Base-by-base conservation (phyloP, 1,140 invertebrate genomes). In the Anagrus nilaparvatae region DNA sequence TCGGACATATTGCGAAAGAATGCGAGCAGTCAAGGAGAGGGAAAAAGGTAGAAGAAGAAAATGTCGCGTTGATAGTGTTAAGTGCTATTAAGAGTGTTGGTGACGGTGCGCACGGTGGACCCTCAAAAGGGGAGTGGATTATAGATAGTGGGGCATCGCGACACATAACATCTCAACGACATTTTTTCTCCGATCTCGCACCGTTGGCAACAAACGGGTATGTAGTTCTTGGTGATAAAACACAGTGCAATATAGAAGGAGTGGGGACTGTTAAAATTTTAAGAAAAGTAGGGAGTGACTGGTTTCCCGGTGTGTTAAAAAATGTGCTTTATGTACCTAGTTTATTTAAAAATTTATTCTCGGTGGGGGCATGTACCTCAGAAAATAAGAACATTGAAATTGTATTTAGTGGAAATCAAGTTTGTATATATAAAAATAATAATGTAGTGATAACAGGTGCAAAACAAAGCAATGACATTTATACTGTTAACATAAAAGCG, bases 281-380 rank as follows among this genome's bases (percentile, higher is more conserved):
- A 20, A 44, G 32, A 23, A 21, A 42, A 6, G 19, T 40, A 5
- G 37, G 44, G 6, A 44, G 46, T 14, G 28, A 46, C 28, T 51
- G 43, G 46, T n/a, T 20, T 16, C 29, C 38, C 27, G 9, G 18
- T 5, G 17, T 13, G 2, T 37, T 52, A 9, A 35, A 41, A 28
- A 47, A 48, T 27, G 48, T 53, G 13, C 27, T 45, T 10, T 44
- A 46, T 33, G 43, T 53, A 9, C 48, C 51, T 6, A 14, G 30
- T 17, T 6, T 47, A 1, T 7, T 10, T 3, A 43, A 48, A 21
- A 51, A 55, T 39, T 37, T 55, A 18, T 44, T 55, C n/a, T 55
- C 53, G 24, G 36, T 48, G 10, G 48, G 33, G 12, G 33, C 21
- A 25, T 43, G 40, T 33, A 44, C 49, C 5, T 20, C 27, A 17